phyloP scores from a whole-genome alignment of 2,797 vertebrate species.

The Thripadectes ignobilis region DNA sequence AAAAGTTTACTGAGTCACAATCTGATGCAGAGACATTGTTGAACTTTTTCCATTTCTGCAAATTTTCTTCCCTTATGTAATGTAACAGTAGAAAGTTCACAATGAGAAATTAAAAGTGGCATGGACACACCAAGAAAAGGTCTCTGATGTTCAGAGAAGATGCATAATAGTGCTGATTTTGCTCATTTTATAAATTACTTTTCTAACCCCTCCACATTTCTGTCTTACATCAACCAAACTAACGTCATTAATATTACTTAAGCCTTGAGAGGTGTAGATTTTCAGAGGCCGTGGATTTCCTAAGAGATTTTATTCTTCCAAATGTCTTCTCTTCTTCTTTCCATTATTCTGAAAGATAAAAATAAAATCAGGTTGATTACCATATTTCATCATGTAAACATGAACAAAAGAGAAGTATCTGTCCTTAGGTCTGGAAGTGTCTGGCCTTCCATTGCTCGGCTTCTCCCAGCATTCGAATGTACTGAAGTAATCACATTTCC shows the following conservation, averaged over 20 bases:
- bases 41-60: background rate
- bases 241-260: background rate
- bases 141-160: background rate
- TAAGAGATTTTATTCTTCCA: background rate
- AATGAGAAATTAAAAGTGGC: background rate
- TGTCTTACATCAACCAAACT: background rate
- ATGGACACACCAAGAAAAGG: background rate
- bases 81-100: background rate
- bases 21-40: background rate
- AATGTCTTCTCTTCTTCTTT: background rate
- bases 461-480: background rate
- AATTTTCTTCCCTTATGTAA: background rate
- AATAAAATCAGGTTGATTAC: background rate
- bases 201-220: background rate
- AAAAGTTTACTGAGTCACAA: background rate
- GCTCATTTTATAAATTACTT: background rate
- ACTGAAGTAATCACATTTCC: background rate
- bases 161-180: background rate
- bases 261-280: background rate
- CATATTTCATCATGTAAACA: background rate
- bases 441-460: background rate
- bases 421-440: background rate
- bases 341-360: background rate
- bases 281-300: background rate
- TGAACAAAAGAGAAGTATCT: conserved; percentile 26